A percentile compares a stretch with the other conserved stretches of the same genome.
phyloP scores from a whole-genome alignment of 2,888 invertebrate genomes.

The Drosophila siamana region DNA sequence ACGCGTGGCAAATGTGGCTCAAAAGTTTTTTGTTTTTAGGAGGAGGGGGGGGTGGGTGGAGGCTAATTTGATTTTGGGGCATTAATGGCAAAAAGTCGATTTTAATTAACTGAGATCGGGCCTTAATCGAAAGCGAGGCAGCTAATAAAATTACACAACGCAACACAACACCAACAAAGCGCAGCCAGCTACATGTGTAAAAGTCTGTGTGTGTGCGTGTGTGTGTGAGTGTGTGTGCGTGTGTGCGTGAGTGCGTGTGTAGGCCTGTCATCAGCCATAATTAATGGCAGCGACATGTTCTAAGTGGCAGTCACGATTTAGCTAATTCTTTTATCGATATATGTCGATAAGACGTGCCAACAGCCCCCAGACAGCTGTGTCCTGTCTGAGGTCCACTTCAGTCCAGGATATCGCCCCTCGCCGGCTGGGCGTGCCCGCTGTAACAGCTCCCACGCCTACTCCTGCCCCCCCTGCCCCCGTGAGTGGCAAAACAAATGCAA shows the following conservation, averaged over 20 bases:
- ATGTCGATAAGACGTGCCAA: conserved; percentile 80
- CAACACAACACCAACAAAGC: conserved; percentile 41
- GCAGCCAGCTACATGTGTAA: conserved; percentile 4
- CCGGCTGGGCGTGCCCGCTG: conserved; percentile 21
- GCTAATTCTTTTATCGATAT: conserved; percentile 81
- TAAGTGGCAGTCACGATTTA: conserved; percentile 81
- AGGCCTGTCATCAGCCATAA: conserved; percentile 82
- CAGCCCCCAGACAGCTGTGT: conserved; percentile 61
- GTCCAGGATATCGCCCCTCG: neutral
- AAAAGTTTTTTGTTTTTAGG: conserved; percentile 54
- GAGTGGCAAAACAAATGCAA: conserved; percentile 43
- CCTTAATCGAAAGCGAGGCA: conserved; percentile 58
- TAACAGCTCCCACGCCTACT: conserved; percentile 9
- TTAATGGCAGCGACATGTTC: conserved; percentile 84
- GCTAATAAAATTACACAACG: conserved; percentile 75
- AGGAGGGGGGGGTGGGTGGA: neutral
- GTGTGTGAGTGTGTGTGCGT: conserved; percentile 4
- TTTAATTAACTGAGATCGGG: conserved; percentile 73
- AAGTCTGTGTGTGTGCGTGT: neutral
- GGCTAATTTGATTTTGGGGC: conserved; percentile 76
- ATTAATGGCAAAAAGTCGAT: conserved; percentile 80
- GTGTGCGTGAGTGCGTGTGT: conserved; percentile 5
- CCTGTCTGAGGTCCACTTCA: neutral
- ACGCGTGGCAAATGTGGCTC: conserved; percentile 42
- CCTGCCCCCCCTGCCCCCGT: neutral